These are phyloP conservation scores for Sinohyriopsis cumingii DNA, from an alignment of 2,888 invertebrate species.

Conservation along the genomic window DNA sequence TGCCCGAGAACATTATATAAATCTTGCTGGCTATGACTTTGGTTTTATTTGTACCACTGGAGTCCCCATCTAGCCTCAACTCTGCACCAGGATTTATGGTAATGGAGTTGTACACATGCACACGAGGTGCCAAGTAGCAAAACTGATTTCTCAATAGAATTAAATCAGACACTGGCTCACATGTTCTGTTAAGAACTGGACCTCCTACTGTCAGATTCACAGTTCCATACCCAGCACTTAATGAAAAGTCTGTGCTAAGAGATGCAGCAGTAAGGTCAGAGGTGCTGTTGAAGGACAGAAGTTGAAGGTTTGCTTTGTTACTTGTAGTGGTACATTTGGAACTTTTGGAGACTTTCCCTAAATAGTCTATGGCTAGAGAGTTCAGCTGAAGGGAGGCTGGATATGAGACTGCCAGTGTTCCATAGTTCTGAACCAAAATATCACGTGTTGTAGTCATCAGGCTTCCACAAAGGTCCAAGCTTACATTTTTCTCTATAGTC, in stretches of 20 bases:
- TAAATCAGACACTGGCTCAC: slow-evolving; percentile 6
- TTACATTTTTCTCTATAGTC: slow-evolving; percentile 32
- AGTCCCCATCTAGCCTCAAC: slow-evolving; percentile 41
- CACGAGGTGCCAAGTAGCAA: slow-evolving; percentile 37
- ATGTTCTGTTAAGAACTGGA: slow-evolving; percentile 17
- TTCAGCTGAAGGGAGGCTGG: slow-evolving; percentile 33
- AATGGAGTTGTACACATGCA: slow-evolving; percentile 32
- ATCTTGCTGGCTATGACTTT: slow-evolving; percentile 38
- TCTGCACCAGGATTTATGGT: slow-evolving; percentile 45
- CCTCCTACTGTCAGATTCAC: slow-evolving; percentile 11
- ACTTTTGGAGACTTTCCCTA: slow-evolving; percentile 33
- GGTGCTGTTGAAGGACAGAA: slow-evolving; percentile 27
- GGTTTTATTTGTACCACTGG: slow-evolving; percentile 31
- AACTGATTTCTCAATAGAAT: slow-evolving; percentile 33
- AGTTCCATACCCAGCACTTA: slow-evolving; percentile 21
- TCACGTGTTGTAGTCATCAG: slow-evolving; percentile 31
- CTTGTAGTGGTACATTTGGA: slow-evolving; percentile 25
- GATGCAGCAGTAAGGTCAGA: too few species aligned
- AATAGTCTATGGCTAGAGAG: slow-evolving; percentile 33
- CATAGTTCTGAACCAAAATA: slow-evolving; percentile 33
- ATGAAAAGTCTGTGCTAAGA: slow-evolving; percentile 15
- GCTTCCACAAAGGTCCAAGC: slow-evolving; percentile 46
- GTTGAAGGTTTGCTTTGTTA: slow-evolving; percentile 13
- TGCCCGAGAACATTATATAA: slow-evolving; percentile 39
- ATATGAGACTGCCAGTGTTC: slow-evolving; percentile 29